Percentiles rank a stretch among this genome's conserved stretches.
Conservation (phyloP, 1,140 invertebrate species). For the Caerostris extrusa region DNA sequence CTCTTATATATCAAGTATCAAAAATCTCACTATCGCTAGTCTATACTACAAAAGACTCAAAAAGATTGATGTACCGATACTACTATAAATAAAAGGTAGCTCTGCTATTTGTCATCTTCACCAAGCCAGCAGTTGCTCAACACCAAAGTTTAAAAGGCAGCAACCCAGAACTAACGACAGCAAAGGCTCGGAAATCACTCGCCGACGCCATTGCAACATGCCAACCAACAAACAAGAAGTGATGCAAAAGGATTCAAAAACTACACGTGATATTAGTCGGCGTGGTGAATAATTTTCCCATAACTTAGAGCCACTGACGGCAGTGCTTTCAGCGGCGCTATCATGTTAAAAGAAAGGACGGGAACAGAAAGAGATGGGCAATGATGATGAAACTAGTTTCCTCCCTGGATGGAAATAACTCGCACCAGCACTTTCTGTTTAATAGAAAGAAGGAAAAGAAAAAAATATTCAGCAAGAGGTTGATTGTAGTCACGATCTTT, state of each 20-base stretch:
- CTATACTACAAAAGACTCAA: too few relatives aligned
- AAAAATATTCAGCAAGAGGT: neutral
- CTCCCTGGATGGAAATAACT: slow-evolving; percentile 21
- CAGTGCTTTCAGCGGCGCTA: slow-evolving; percentile 6
- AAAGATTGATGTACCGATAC: too few relatives aligned
- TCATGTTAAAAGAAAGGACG: neutral
- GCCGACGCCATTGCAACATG: slow-evolving; percentile 28
- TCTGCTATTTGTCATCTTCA: neutral
- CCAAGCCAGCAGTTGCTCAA: slow-evolving; percentile 2
- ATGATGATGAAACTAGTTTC: slow-evolving; percentile 27
- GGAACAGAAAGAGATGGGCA: neutral
- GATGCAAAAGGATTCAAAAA: slow-evolving; percentile 12
- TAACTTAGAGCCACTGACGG: slow-evolving; percentile 8
- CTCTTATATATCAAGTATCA: too few relatives aligned
- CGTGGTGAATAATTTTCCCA: slow-evolving; percentile 59
- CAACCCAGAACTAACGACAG: slow-evolving; percentile 30
- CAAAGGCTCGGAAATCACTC: neutral
- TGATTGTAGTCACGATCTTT: slow-evolving; percentile 26
- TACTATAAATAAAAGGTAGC: too few relatives aligned
- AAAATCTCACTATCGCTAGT: too few relatives aligned
- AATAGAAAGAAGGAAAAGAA: slow-evolving; percentile 11
- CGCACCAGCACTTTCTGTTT: neutral
- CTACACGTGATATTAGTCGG: neutral
- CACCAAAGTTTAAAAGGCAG: neutral
- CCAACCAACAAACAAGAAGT: neutral